phyloP scores from a whole-genome alignment of 2,888 invertebrate genomes.

The Psococerastis gibbosa region DNA sequence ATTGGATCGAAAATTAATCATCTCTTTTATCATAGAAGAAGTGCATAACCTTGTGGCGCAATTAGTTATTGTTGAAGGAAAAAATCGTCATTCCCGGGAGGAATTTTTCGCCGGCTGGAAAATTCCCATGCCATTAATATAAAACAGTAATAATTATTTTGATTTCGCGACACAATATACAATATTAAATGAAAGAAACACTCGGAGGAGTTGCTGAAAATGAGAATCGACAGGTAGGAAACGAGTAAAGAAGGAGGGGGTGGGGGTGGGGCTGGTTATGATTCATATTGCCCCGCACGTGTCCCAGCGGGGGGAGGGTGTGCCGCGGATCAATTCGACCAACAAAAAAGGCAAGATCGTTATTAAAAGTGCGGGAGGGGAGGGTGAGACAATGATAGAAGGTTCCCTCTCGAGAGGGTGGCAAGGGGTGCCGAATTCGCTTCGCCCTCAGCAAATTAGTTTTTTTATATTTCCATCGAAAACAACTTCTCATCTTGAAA shows the following conservation, averaged over 20 bases:
- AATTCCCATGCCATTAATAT: too few species aligned
- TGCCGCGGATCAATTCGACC: not conserved
- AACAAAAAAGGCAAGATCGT: not conserved
- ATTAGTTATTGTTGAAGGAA: too few species aligned
- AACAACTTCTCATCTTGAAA: not conserved
- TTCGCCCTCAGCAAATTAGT: not conserved
- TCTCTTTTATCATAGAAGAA: too few species aligned
- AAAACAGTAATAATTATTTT: too few species aligned
- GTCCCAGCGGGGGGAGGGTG: not conserved
- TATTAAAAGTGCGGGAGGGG: not conserved
- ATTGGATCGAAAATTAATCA: too few species aligned
- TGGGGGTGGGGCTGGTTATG: not conserved
- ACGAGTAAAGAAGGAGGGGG: not conserved
- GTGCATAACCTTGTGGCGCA: too few species aligned
- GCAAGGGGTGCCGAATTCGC: not conserved
- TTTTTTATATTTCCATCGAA: not conserved
- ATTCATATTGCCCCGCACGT: not conserved
- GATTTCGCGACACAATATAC: too few species aligned
- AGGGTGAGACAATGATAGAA: not conserved
- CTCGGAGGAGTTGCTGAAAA: too few species aligned
- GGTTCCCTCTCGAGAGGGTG: not conserved
- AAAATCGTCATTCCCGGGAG: too few species aligned
- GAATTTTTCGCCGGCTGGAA: too few species aligned
- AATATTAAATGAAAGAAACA: too few species aligned
- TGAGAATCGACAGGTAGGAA: not conserved